Base-by-base conservation (phyloP, 1,140 invertebrate genomes). In the Drosophila gunungcola region DNA sequence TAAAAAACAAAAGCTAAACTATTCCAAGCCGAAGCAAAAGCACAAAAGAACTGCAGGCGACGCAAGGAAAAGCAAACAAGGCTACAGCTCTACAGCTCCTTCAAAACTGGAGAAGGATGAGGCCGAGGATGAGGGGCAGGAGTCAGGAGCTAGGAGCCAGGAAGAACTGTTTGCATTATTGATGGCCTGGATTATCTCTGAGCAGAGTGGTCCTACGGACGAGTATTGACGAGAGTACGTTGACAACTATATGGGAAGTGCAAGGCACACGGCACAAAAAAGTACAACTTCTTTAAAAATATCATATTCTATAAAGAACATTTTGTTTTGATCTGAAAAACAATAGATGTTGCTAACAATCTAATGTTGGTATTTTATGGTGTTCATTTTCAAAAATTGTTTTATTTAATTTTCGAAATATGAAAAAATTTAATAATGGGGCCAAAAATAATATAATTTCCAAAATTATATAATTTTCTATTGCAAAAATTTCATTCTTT, bases 171-270 rank as follows among this genome's bases (percentile, higher is more conserved):
- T 88, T 88, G 84, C 84, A 89, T 89, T 88, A 88, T 88, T 88
- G 84, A 88, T 88, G 84, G 84, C 80, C 83, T 77, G 84, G 84
- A 89, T 89, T 89, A 88, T 88, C 84, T 77, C 69, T 67, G 69
- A 76, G 72, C 78, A 78, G 67, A 63, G 77, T 64, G 58, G 39
- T 45, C 27, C 58, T 64, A 76, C 70, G 46, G 36, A 70, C 32
- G 51, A 57, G 51, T 72, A 88, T 76, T 79, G 75, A 86, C 65
- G 61, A 75, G 60, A 64, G 65, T 13, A 70, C 68, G 70, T 68
- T 89, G 84, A 78, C 84, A 89, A 83, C 79, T 73, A 67, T 74
- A 80, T 62, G 62, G 68, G 49, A 78, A 43, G 41, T 64, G 60
- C 4, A 62, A 21, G 32, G n/a, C 11, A 51, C 64, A 43, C 34